Evolutionary conservation across 2,888 invertebrate genomes (phyloP).

Genomic region (Mystacides longicornis): DNA sequence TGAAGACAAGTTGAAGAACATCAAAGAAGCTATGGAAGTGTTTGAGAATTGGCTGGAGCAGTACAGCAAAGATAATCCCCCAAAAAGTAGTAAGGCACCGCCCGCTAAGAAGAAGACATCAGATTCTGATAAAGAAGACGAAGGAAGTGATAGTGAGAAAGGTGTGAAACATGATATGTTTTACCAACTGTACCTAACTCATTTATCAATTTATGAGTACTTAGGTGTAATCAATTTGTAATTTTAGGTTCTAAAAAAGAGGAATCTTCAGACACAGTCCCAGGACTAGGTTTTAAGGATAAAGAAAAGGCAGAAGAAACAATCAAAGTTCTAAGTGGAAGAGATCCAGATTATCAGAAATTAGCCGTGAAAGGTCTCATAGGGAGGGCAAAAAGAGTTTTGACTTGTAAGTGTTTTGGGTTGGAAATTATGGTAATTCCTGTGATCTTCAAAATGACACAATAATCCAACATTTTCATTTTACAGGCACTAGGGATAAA

Average conservation of each 20-base stretch:
- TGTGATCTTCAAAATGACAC: neutral
- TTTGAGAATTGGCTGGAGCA: constrained; percentile 61
- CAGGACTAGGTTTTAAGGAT: constrained; percentile 72
- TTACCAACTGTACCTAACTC: constrained; percentile 23
- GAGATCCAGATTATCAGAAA: constrained; percentile 72
- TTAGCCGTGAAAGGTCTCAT: constrained; percentile 64
- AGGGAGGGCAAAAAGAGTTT: constrained; percentile 62
- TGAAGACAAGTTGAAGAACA: constrained; percentile 60
- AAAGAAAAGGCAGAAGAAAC: constrained; percentile 65
- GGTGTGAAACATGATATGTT: constrained; percentile 41
- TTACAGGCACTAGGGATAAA: constrained; percentile 64
- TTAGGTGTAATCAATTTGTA: no score
- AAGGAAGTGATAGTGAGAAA: constrained; percentile 26
- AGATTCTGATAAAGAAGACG: constrained; percentile 49
- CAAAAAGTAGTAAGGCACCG: constrained; percentile 31
- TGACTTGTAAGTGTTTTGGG: constrained; percentile 48
- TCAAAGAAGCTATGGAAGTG: constrained; percentile 59
- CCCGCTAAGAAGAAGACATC: constrained; percentile 30
- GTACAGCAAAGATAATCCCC: constrained; percentile 33
- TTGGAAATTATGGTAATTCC: neutral
- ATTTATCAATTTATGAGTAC: no score
- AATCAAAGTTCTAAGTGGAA: constrained; percentile 57
- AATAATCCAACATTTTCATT: neutral
- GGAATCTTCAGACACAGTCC: constrained; percentile 52
- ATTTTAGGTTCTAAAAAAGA: neutral